Conservation (phyloP, 1,140 invertebrate species). For the Neuroterus valhalla region DNA sequence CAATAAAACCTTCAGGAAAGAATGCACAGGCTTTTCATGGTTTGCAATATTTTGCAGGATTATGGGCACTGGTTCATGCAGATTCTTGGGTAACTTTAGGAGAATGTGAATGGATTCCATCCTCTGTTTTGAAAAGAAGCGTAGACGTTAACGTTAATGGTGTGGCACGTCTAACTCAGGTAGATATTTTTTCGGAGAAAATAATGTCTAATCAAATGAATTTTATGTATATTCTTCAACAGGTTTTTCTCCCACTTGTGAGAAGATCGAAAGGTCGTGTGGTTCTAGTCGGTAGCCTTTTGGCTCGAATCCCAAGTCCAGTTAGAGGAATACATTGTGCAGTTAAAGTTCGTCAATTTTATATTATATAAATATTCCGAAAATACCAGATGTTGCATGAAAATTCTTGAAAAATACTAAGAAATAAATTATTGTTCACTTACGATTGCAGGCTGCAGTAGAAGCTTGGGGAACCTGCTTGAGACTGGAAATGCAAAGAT, state of each 20-base stretch:
- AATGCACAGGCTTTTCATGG: no score
- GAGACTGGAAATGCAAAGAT: conserved; percentile 85
- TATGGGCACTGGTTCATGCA: conserved; percentile 94
- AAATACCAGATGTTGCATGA: conserved; percentile 22
- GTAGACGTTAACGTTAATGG: conserved; percentile 87
- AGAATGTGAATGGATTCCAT: conserved; percentile 91
- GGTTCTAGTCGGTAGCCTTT: conserved; percentile 79
- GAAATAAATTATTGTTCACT: conserved; percentile 40
- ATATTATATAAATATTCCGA: conserved; percentile 19
- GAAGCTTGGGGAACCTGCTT: conserved; percentile 88
- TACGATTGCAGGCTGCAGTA: conserved; percentile 79
- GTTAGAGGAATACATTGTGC: conserved; percentile 88
- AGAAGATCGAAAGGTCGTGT: conserved; percentile 84
- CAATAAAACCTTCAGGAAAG: no score
- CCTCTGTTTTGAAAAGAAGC: conserved; percentile 82
- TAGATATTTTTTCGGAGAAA: conserved; percentile 50
- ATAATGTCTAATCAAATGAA: conserved; percentile 46
- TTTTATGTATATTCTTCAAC: conserved; percentile 40
- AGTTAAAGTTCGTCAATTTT: conserved; percentile 73
- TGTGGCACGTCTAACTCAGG: conserved; percentile 82
- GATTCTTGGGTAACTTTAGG: conserved; percentile 91
- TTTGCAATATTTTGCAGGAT: conserved; percentile 70
- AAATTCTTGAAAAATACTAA: conserved; percentile 24
- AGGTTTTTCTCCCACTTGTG: conserved; percentile 87
- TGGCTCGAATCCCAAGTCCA: conserved; percentile 85